Conservation (phyloP, 1,140 invertebrate species). For the Monochamus saltuarius region DNA sequence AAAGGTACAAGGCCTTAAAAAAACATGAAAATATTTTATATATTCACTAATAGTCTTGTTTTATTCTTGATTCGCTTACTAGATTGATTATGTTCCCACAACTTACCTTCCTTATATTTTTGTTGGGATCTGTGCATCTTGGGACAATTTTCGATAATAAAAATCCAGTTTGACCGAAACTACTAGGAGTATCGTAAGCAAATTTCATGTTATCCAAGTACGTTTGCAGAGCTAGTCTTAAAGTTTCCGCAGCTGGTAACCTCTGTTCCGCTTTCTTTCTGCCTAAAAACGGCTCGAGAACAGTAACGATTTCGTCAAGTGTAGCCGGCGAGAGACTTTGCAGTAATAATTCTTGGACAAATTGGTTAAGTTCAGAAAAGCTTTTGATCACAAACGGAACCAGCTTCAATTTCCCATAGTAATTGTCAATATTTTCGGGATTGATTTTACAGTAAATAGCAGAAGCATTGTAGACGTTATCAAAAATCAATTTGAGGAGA, state of each 20-base stretch:
- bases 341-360: constrained; percentile 67
- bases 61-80: too few species aligned
- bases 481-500: constrained; percentile 56
- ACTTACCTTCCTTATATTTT: constrained; percentile 52
- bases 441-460: constrained; percentile 50
- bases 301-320: constrained; percentile 70
- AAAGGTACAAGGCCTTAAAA: background rate
- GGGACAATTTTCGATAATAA: constrained; percentile 76
- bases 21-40: too few species aligned
- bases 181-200: constrained; percentile 66
- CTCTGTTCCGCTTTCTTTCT: constrained; percentile 71
- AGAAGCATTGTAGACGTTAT: constrained; percentile 57
- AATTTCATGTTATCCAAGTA: constrained; percentile 69
- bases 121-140: constrained; percentile 68
- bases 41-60: too few species aligned
- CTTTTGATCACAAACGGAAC: constrained; percentile 65
- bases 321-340: constrained; percentile 68
- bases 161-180: constrained; percentile 71
- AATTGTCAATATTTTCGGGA: constrained; percentile 28
- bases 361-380: constrained; percentile 58
- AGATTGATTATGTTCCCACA: too few species aligned
- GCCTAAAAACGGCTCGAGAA: constrained; percentile 64
- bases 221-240: constrained; percentile 63
- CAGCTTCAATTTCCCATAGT: constrained; percentile 49
- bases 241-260: constrained; percentile 61